Evolutionary conservation across 2,888 invertebrate genomes (phyloP), one percentile per base, ranked within the genome.

Genomic region (Amblyteles armatorius): DNA sequence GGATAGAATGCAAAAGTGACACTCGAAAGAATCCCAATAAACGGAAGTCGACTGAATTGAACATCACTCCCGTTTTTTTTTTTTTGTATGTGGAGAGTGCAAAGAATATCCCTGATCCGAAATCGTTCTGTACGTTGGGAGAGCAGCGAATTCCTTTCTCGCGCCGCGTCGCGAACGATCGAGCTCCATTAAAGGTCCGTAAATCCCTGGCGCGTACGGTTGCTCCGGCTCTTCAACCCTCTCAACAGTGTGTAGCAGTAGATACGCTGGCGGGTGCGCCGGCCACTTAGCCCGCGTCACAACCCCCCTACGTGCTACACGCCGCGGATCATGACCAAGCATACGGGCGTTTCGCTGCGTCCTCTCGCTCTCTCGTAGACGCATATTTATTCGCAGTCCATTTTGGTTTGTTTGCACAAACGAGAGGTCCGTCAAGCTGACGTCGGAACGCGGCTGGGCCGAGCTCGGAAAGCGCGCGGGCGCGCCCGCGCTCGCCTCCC

Each of bases 331-430:
- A 93, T 93, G 93, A 93, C 93, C 92, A 90, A 90, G 93, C 93
- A 93, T 93, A 93, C 93, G 93, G 91, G 92, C 89, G 90, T 91
- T 44, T 90, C 92, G 91, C 90, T 92, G 91, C 91, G 90, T 91
- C 91, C 63, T 68, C 81, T 73, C 78, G 69, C 77, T 68, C 76
- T 71, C 86, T 69, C 81, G 91, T 91, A 92, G 92, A 92, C 92
- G 92, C 92, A 92, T 93, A 93, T 93, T 93, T 93, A 93, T 93
- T 92, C 93, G 92, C 92, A 92, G 93, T 93, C 93, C 93, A 93
- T 93, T 93, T 93, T 93, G 91, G 93, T 92, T 91, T 93, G 93
- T 93, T 93, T 93, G 92, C 92, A 90, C 91, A 89, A 90, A 90
- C 91, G 91, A 90, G 90, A 86, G 91, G 91, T 91, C 91, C 91